These are phyloP conservation scores for Axea sp. DNA, from an alignment of 2,888 invertebrate genomes.

Conservation along the genomic window DNA sequence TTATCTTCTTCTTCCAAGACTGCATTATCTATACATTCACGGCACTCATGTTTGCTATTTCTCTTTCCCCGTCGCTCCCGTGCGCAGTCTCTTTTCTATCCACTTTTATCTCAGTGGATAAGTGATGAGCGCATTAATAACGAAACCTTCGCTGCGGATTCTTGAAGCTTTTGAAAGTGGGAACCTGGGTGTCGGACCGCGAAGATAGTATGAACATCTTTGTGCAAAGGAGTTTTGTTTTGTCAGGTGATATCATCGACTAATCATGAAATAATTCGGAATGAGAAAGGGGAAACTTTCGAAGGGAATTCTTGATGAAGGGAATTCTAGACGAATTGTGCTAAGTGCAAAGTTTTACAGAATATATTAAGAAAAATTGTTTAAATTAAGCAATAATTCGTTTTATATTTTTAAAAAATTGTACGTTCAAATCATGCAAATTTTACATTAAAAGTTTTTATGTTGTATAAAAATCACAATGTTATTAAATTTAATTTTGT, in stretches of 20 bases:
- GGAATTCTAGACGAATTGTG: too few species aligned
- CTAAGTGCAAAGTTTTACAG: constrained; percentile 12
- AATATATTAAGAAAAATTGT: not conserved
- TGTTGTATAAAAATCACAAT: too few species aligned
- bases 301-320: constrained; percentile 10
- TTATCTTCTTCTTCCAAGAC: not conserved
- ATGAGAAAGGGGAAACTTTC: constrained; percentile 1
- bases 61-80: constrained; percentile 33
- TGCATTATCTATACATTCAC: constrained; percentile 33
- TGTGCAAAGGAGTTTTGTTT: constrained; percentile 11
- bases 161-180: constrained; percentile 14
- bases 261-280: constrained; percentile 24
- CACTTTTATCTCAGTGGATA: constrained; percentile 41
- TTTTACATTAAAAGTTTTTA: too few species aligned
- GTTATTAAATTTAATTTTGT: too few species aligned
- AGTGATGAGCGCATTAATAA: constrained; percentile 52
- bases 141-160: constrained; percentile 24
- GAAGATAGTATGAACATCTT: constrained; percentile 5
- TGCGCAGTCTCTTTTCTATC: constrained; percentile 13
- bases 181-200: constrained; percentile 1
- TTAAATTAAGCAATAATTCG: not conserved
- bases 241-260: constrained; percentile 16
- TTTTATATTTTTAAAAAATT: too few species aligned
- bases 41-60: constrained; percentile 30
- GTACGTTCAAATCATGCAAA: too few species aligned